phyloP scores from a whole-genome alignment of 2,888 invertebrate genomes.

The Drosophila sordidula region DNA sequence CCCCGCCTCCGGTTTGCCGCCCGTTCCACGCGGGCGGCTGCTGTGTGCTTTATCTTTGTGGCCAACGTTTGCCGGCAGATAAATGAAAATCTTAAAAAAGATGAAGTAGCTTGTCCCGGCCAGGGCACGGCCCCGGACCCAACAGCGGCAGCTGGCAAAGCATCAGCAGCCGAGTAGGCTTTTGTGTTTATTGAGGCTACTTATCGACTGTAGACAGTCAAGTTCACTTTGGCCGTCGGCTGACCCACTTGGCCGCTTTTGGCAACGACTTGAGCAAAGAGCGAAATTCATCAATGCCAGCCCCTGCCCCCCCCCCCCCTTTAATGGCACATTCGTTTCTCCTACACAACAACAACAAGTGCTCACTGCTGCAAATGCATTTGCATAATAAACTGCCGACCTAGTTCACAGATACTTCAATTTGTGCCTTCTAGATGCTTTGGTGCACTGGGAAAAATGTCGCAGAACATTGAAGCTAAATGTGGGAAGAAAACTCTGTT shows the following conservation, averaged over 20 bases:
- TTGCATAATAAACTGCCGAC: slow-evolving; percentile 37
- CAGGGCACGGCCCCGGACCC: slow-evolving; percentile 14
- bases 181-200: slow-evolving; percentile 76
- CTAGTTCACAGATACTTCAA: slow-evolving; percentile 17
- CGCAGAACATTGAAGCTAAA: background rate
- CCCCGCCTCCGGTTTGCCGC: slow-evolving; percentile 1
- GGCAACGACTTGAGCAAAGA: background rate
- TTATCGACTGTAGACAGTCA: slow-evolving; percentile 69
- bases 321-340: slow-evolving; percentile 27
- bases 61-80: slow-evolving; percentile 61
- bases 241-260: background rate
- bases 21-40: slow-evolving; percentile 3
- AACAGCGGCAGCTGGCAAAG: background rate
- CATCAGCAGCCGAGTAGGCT: slow-evolving; percentile 39
- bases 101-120: slow-evolving; percentile 57
- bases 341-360: background rate
- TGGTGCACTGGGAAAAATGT: background rate
- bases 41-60: slow-evolving; percentile 62
- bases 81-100: slow-evolving; percentile 77
- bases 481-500: too few relatives aligned
- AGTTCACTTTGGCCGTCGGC: slow-evolving; percentile 47
- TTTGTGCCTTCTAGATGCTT: slow-evolving; percentile 11
- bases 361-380: slow-evolving; percentile 15
- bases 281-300: slow-evolving; percentile 25
- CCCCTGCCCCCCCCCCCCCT: too few relatives aligned